Conservation (phyloP, 2,113 vertebrate species). For the Bambusicola thoracicus region DNA sequence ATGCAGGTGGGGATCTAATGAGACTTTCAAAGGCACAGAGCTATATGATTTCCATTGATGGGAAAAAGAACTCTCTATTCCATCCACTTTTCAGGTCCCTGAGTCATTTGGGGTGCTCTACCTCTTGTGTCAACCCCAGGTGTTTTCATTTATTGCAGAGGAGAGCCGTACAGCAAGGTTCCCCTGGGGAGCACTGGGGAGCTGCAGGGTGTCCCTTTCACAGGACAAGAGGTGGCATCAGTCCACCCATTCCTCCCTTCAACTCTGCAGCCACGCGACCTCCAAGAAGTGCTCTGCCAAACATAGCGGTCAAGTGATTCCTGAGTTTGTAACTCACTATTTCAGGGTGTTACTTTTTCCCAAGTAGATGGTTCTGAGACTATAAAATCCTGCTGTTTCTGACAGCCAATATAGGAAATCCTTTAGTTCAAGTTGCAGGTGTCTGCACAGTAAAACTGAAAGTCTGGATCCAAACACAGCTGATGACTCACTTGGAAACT, state of each 20-base stretch:
- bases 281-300: neutral
- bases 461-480: conserved; percentile 17
- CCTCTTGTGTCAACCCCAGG: neutral
- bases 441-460: neutral
- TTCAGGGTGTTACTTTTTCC: neutral
- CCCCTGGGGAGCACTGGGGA: neutral
- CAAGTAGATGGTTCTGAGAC: neutral
- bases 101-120: neutral
- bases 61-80: neutral
- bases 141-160: neutral
- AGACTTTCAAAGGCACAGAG: fast-evolving
- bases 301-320: fast-evolving
- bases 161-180: neutral
- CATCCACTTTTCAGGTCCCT: neutral
- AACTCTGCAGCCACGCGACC: fast-evolving
- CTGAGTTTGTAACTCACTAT: neutral
- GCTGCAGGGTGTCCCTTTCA: neutral
- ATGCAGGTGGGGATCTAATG: neutral
- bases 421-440: neutral
- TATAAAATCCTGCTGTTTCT: neutral
- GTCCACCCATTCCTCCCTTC: fast-evolving
- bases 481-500: conserved; percentile 36
- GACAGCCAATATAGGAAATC: neutral
- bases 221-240: neutral
- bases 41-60: neutral